Percentiles rank a stretch among this genome's conserved stretches.
These are phyloP conservation scores for Netelia virgata DNA, from an alignment of 2,888 invertebrate genomes.

Conservation along the genomic window DNA sequence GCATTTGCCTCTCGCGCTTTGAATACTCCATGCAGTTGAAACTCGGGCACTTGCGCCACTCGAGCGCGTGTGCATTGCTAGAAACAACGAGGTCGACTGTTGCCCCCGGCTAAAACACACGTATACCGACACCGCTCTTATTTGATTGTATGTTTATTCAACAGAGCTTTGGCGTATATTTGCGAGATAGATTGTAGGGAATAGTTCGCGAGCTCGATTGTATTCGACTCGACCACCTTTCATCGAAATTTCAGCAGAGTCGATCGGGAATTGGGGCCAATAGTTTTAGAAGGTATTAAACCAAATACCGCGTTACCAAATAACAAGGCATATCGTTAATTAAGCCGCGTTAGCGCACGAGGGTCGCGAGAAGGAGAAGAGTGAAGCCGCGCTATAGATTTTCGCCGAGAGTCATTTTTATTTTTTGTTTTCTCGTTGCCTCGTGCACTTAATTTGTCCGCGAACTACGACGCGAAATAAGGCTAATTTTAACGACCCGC, in stretches of 20 bases:
- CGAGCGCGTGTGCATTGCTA: slow-evolving; percentile 40
- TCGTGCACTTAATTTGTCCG: slow-evolving; percentile 2
- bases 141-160: slow-evolving; percentile 55
- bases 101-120: slow-evolving; percentile 39
- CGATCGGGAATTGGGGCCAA: not conserved
- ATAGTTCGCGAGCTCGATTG: slow-evolving; percentile 40
- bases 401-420: slow-evolving; percentile 32
- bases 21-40: slow-evolving; percentile 55
- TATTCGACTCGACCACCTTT: slow-evolving; percentile 21
- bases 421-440: slow-evolving; percentile 4
- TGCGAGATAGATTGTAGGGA: not conserved
- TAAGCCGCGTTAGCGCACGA: slow-evolving; percentile 20
- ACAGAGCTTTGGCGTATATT: not conserved
- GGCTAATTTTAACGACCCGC: slow-evolving; percentile 40
- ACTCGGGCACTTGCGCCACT: slow-evolving; percentile 43
- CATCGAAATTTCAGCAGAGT: not conserved
- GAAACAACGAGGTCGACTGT: slow-evolving; percentile 61
- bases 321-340: slow-evolving; percentile 18
- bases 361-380: slow-evolving; percentile 8
- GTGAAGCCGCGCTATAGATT: slow-evolving; percentile 51
- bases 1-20: slow-evolving; percentile 43
- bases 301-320: not conserved
- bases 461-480: slow-evolving; percentile 14
- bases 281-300: no score
- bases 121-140: slow-evolving; percentile 42